A percentile compares a stretch with the other conserved stretches of the same genome.
These are phyloP conservation scores for Malurus splendens DNA, from an alignment of 2,797 vertebrate species.

Conservation along the genomic window DNA sequence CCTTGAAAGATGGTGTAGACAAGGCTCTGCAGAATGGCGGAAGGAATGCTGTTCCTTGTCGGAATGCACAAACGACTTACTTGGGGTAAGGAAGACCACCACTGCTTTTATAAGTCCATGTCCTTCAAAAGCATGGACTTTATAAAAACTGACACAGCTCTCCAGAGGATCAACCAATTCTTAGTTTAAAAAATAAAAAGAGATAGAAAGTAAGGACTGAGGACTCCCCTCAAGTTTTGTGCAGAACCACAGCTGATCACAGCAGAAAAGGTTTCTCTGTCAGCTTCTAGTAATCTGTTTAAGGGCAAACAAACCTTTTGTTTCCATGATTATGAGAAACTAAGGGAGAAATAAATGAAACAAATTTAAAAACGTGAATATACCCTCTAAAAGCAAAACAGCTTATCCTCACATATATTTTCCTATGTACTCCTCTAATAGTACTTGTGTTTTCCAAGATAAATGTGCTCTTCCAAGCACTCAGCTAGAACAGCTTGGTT, in stretches of 20 bases:
- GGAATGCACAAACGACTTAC: not conserved
- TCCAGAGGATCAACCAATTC: not conserved
- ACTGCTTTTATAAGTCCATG: not conserved
- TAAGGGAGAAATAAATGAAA: not conserved
- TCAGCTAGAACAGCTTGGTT: not conserved
- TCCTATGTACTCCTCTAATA: not conserved
- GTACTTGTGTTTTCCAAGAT: not conserved
- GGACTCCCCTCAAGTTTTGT: constrained; percentile 18
- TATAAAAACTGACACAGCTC: not conserved
- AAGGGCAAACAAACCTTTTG: constrained; percentile 40
- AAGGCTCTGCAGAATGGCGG: not conserved
- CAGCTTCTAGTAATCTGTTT: constrained; percentile 36
- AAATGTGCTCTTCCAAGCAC: not conserved
- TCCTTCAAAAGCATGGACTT: not conserved
- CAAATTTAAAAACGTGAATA: not conserved
- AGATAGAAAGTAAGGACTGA: not conserved
- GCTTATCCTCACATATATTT: not conserved
- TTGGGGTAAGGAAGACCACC: not conserved
- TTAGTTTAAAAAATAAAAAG: not conserved
- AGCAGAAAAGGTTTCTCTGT: constrained; percentile 32
- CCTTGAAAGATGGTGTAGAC: not conserved
- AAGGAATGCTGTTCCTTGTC: not conserved
- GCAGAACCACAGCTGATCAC: constrained; percentile 5
- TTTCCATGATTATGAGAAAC: constrained; percentile 15
- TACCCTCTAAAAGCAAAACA: not conserved